Evolutionary conservation across 1,140 invertebrate species (phyloP).

Genomic region (Pseudobourletiella spinata): DNA sequence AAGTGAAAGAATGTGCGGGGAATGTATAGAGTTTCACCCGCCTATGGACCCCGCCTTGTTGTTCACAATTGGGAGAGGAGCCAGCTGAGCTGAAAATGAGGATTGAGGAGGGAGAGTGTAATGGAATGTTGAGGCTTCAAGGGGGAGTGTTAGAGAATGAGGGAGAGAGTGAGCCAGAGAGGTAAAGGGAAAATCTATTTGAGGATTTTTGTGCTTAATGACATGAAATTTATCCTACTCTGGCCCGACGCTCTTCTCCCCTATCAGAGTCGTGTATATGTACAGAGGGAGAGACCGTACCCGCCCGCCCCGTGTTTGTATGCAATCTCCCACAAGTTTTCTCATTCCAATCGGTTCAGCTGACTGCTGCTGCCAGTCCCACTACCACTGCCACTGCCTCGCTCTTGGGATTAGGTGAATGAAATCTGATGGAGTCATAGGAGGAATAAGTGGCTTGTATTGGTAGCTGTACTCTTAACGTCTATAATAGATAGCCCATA

Average conservation of each 20-base stretch:
- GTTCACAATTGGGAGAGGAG: too few species aligned
- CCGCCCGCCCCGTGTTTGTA: constrained; percentile 7
- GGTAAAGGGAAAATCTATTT: constrained; percentile 19
- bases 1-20: too few species aligned
- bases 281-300: too few species aligned
- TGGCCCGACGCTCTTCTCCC: too few species aligned
- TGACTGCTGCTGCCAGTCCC: too few species aligned
- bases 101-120: constrained; percentile 3
- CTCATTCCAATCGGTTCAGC: constrained; percentile 23
- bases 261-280: not conserved
- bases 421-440: constrained; percentile 22
- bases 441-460: too few species aligned
- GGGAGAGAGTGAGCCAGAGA: not conserved
- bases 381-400: too few species aligned
- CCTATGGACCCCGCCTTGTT: too few species aligned
- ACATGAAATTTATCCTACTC: constrained; percentile 31
- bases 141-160: constrained; percentile 9
- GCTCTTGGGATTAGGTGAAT: constrained; percentile 25
- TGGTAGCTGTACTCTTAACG: too few species aligned
- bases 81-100: constrained; percentile 13
- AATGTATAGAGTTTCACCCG: too few species aligned
- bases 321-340: constrained; percentile 19
- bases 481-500: too few species aligned
- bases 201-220: constrained; percentile 29
- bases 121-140: constrained; percentile 4